These are phyloP conservation scores for Ptychoptera contaminata DNA, from an alignment of 2,888 invertebrate species.

Conservation along the genomic window DNA sequence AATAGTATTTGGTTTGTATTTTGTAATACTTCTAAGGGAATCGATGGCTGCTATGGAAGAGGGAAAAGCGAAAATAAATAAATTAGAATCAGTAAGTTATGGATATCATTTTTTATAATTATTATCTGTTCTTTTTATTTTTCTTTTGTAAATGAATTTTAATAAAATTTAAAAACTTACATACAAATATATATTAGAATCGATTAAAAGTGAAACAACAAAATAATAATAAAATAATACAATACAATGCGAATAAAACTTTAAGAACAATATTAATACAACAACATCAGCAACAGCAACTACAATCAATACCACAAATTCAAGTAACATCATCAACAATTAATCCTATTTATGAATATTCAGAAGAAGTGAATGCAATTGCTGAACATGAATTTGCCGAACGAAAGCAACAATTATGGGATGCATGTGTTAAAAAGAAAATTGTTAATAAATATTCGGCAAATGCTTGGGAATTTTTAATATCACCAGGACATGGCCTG, in stretches of 20 bases:
- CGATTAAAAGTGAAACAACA: too few relatives aligned
- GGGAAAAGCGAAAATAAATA: slow-evolving; percentile 1
- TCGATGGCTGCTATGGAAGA: slow-evolving; percentile 7
- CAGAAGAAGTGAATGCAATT: slow-evolving; percentile 28
- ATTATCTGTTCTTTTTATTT: too few relatives aligned
- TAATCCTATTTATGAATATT: slow-evolving; percentile 31
- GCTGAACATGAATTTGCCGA: slow-evolving; percentile 36
- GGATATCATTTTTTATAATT: too few relatives aligned
- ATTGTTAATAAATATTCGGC: slow-evolving; percentile 32
- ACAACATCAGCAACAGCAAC: too few relatives aligned
- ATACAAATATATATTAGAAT: too few relatives aligned
- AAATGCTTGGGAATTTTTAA: slow-evolving; percentile 59
- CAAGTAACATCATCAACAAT: slow-evolving; percentile 19
- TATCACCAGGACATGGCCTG: slow-evolving; percentile 47
- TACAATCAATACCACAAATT: too few relatives aligned
- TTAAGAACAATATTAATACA: too few relatives aligned
- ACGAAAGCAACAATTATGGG: slow-evolving; percentile 32
- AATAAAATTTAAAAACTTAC: too few relatives aligned
- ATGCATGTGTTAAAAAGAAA: slow-evolving; percentile 34
- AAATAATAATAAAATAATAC: too few relatives aligned
- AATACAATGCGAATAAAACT: too few relatives aligned
- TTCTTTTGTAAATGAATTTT: too few relatives aligned
- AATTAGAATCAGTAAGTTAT: neutral
- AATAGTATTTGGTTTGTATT: slow-evolving; percentile 7
- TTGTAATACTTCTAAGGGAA: slow-evolving; percentile 6